Evolutionary conservation across 2,888 invertebrate genomes (phyloP), one percentile per base, ranked within the genome.

Genomic region (Acronicta aceris): DNA sequence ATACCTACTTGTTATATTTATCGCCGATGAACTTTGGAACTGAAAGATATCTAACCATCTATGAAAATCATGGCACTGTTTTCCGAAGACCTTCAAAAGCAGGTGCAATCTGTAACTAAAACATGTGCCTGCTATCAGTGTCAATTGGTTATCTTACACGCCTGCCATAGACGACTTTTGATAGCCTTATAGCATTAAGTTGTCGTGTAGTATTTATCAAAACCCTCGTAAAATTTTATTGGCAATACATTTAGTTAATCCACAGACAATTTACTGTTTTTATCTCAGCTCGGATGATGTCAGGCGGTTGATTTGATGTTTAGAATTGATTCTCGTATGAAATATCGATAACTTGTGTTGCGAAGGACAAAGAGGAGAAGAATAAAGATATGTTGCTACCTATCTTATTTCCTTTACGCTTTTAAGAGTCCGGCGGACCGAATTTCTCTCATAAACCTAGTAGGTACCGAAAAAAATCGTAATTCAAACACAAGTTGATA

Each of bases 151-250:
- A 74, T 76, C 76, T 42, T 53, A 12, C 21, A 40, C 13, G 41
- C 41, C 60, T 68, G 76, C 65, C 73, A 73, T 79, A 73, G 75
- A 76, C 42, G 61, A 62, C 64, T 76, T 47, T 65, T 46, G 61
- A 73, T 74, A 59, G 69, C 53, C 53, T 57, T 76, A 64, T 68
- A 65, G 81, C 54, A 81, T 81, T 75, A 81, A 81, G 57, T 71
- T 79, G 80, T 81, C 82, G 71, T 51, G 46, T 40, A 47, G 17
- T 16, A 17, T 55, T 70, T 74, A 71, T 71, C 74, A 47, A 30
- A 4, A 33, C n/a, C 50, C 42, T 45, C 68, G 62, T 74, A 74
- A 68, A 74, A 59, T 54, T 33, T 54, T 27, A 56, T 38, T 41
- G 57, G 51, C 68, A 74, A 64, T 74, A 71, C 43, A 61, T 41